phyloP scores from a whole-genome alignment of 2,797 vertebrate genomes.

The Mormyrops boulengeri region DNA sequence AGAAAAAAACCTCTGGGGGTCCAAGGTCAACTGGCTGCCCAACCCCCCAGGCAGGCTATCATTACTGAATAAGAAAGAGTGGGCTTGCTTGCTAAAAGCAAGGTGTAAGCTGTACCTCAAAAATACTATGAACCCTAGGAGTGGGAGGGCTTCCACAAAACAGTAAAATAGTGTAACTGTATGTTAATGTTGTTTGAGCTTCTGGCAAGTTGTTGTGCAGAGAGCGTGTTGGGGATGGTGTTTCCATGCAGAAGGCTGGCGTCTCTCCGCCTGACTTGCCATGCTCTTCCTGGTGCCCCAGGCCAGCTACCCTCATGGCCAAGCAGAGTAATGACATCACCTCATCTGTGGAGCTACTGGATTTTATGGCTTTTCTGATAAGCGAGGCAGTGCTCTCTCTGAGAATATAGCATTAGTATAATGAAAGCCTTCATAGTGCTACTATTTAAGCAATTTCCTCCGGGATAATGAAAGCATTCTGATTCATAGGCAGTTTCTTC shows the following conservation, averaged over 20 bases:
- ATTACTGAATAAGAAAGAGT: not conserved
- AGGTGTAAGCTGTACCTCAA: not conserved
- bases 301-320: not conserved
- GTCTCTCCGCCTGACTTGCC: not conserved
- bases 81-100: not conserved
- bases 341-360: not conserved
- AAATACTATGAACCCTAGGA: not conserved
- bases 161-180: not conserved
- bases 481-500: not conserved
- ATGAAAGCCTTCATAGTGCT: not conserved
- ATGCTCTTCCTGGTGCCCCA: not conserved
- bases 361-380: not conserved
- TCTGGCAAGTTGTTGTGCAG: not conserved
- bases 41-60: not conserved
- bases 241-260: not conserved
- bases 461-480: not conserved
- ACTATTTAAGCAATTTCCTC: not conserved
- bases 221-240: not conserved
- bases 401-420: not conserved
- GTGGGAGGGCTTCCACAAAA: not conserved
- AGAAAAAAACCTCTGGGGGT: not conserved
- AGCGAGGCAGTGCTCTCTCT: not conserved
- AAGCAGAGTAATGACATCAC: constrained; percentile 10
- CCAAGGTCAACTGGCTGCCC: not conserved
- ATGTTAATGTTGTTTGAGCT: not conserved